Evolutionary conservation across 2,888 invertebrate species (phyloP).

Genomic region (Nemotelus nigrinus): DNA sequence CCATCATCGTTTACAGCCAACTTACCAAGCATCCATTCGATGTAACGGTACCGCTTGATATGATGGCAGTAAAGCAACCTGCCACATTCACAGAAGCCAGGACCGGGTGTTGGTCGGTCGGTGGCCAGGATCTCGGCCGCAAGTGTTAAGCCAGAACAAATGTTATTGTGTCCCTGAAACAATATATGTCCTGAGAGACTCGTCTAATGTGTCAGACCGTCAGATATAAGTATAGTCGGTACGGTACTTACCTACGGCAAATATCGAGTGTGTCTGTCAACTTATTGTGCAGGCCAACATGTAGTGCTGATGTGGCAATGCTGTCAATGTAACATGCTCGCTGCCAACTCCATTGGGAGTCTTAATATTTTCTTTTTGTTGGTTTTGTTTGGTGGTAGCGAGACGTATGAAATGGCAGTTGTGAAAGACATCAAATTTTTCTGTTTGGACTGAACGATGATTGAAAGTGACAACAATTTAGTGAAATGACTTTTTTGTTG

Average conservation of each 20-base stretch:
- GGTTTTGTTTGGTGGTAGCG: too few species aligned
- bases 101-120: slow-evolving; percentile 17
- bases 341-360: slow-evolving; percentile 8
- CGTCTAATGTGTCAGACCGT: slow-evolving; percentile 35
- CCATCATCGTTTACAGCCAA: too few species aligned
- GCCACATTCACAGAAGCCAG: neutral
- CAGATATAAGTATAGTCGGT: neutral
- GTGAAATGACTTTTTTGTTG: too few species aligned
- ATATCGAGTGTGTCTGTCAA: slow-evolving; percentile 23
- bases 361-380: neutral
- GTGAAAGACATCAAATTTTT: too few species aligned
- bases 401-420: too few species aligned
- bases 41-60: too few species aligned
- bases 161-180: slow-evolving; percentile 42
- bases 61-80: too few species aligned
- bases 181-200: slow-evolving; percentile 37
- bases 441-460: too few species aligned
- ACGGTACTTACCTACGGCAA: slow-evolving; percentile 22
- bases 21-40: too few species aligned
- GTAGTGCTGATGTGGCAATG: neutral
- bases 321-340: neutral
- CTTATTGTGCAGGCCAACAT: neutral
- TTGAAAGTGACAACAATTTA: too few species aligned
- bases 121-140: slow-evolving; percentile 5
- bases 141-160: slow-evolving; percentile 40